Evolutionary conservation across 2,113 vertebrate genomes (phyloP).

Genomic region (Caranx melampygus): DNA sequence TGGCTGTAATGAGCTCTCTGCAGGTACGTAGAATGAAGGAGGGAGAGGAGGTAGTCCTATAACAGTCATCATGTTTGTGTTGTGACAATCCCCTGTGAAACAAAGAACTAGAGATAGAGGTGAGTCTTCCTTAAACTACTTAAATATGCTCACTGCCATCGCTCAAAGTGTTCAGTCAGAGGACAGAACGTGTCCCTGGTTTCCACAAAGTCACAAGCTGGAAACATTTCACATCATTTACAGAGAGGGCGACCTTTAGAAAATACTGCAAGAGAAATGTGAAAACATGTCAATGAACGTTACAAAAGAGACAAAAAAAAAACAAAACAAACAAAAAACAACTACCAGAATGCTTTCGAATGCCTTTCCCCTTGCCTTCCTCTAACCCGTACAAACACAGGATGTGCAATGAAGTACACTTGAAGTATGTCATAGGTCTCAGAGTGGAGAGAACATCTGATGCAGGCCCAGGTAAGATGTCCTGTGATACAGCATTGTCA

Average conservation of each 20-base stretch:
- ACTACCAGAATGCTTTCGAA: constrained; percentile 33
- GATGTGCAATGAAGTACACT: constrained; percentile 53
- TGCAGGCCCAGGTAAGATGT: constrained; percentile 8
- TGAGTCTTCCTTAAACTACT: constrained; percentile 5
- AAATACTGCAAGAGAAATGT: constrained; percentile 57
- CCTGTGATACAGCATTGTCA: constrained; percentile 28
- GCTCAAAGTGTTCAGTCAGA: constrained; percentile 10
- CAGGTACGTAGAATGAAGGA: constrained; percentile 44
- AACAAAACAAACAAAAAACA: constrained; percentile 4
- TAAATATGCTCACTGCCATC: not conserved
- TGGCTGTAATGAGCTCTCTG: constrained; percentile 55
- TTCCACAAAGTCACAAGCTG: constrained; percentile 12
- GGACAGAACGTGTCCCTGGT: not conserved
- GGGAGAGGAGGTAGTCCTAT: constrained; percentile 73
- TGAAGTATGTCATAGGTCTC: constrained; percentile 21
- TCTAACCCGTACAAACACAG: constrained; percentile 20
- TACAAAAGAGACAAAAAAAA: not conserved
- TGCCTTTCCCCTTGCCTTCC: constrained; percentile 31
- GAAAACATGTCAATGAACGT: constrained; percentile 27
- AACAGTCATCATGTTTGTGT: constrained; percentile 71
- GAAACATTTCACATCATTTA: constrained; percentile 30
- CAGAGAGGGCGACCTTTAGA: constrained; percentile 40
- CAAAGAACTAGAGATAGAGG: constrained; percentile 11
- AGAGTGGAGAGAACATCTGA: constrained; percentile 1
- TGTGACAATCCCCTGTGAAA: constrained; percentile 43